Base-by-base conservation (phyloP, 2,888 invertebrate species). In the Timema cristinae region DNA sequence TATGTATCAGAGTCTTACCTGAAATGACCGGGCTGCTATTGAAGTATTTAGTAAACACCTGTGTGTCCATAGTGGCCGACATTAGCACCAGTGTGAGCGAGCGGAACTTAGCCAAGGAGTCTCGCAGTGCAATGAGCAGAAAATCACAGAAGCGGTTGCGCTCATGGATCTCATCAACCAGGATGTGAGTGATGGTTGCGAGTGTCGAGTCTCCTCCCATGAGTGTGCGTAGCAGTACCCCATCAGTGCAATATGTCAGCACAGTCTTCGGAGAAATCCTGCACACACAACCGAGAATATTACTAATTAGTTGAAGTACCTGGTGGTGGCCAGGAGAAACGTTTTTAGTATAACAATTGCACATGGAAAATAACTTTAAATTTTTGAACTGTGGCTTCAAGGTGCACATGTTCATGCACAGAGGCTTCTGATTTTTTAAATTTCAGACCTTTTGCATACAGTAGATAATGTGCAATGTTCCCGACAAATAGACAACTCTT, bases 151-250 rank as follows among this genome's bases (percentile, higher is more conserved):
- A 91, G 79, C 93, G 89, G 54, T 67, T 73, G 0, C 98, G 87
- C 81, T 98, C 98, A 82, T 98, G 98, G 50, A 98, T 91, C 83
- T 98, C 98, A 82, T 98, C 98, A 78, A 97, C 89, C 69, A 94
- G 89, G 63, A 94, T 85, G 81, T 98, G 98, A 0, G 95, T 94
- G 67, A 95, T 89, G 15, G 90, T 87, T 7, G 87, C 85, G 13
- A 94, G 84, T 5, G 89, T 86, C 8, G 86, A 84, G 75, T 91
- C 91, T 4, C 92, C 92, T 4, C 89, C 89, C 90, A 97, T 94
- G 72, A 98, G 84, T 0, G 94, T 95, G 69, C 97, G 85, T 73
- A 98, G 85, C 73, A 97, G 85, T 6, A 97, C 92, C 0, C 96
- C 95, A 80, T 91, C 93, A n/a, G 97, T 97, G 80, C 95, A 95